Base-by-base conservation (phyloP, 2,797 vertebrate genomes). In the Myotis findleyi region DNA sequence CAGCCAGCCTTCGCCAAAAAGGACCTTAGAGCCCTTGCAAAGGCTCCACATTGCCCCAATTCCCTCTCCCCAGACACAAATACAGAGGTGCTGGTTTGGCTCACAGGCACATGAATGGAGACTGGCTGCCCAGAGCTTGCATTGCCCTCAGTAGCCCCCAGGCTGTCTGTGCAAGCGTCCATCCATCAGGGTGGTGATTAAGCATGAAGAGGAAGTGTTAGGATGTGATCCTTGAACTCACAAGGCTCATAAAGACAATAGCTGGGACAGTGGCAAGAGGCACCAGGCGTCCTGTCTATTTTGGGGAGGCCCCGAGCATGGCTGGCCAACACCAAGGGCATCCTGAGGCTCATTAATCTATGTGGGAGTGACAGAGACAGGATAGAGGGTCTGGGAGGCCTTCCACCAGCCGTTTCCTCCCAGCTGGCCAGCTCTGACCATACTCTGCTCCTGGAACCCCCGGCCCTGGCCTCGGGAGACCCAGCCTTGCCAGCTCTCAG, bases 381-480 rank as follows among this genome's bases (percentile, higher is more conserved):
- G 99, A 99, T 98, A 98, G 98, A 98, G 98, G 99, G 99, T 99
- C 99, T 97, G 96, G 97, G 98, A 99, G 99, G 99, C 98, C 98
- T 99, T 98, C 98, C 95, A 36, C 95, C 97, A 97, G 97, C 89
- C 41, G 11, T 95, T 97, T 97, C 97, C 97, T 96, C 90, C 92
- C 66, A 36, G 85, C 64, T 97, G 96, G 98, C 98, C 97, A 98
- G 38, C 85, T 36, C 90, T 80, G 80, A 1, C 95, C 85, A 33
- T 59, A 69, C 96, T 92, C 84, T 94, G 68, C 95, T 97, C 96
- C 87, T 89, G 85, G 96, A 98, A 97, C 79, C 97, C 98, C 97
- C 73, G 97, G 98, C 94, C 97, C 95, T 94, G 98, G 98, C 98
- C 98, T 98, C 98, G 76, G 82, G 97, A 95, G 95, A 97, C 96